A percentile compares a stretch with the other conserved stretches of the same genome.
Conservation (phyloP, 1,140 invertebrate genomes). For the Armadillidium nasatum region DNA sequence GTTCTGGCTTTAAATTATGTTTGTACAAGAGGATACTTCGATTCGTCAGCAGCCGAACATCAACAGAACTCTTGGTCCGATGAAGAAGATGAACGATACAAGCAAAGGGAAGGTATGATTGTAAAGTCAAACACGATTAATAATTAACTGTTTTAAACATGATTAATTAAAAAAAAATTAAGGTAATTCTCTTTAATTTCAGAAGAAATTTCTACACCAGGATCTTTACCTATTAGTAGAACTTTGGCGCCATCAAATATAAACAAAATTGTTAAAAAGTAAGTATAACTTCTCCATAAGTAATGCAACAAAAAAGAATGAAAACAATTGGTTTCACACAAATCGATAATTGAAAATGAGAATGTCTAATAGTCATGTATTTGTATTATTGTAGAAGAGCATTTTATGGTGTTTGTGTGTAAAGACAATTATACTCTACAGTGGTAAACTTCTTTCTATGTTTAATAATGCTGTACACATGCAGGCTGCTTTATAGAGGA, state of each 20-base stretch:
- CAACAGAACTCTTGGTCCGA: slow-evolving; percentile 58
- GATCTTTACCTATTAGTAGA: slow-evolving; percentile 48
- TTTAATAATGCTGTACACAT: too few relatives aligned
- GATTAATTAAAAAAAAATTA: neutral
- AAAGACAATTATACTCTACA: too few relatives aligned
- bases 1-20: slow-evolving; percentile 64
- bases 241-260: slow-evolving; percentile 58
- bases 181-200: slow-evolving; percentile 20
- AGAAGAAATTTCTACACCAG: slow-evolving; percentile 26
- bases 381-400: too few relatives aligned
- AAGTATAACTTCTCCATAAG: slow-evolving; percentile 30
- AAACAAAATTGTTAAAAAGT: slow-evolving; percentile 62
- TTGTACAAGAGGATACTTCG: slow-evolving; percentile 59
- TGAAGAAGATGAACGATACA: slow-evolving; percentile 63
- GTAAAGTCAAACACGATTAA: neutral
- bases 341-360: too few relatives aligned
- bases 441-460: too few relatives aligned
- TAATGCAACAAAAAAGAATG: too few relatives aligned
- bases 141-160: neutral
- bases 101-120: slow-evolving; percentile 50
- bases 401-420: too few relatives aligned
- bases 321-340: too few relatives aligned
- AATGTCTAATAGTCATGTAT: too few relatives aligned
- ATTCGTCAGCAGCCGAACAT: slow-evolving; percentile 53
- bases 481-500: too few relatives aligned